phyloP scores from a whole-genome alignment of 64 coral and sea anemone genomes.

The Porites lutea region DNA sequence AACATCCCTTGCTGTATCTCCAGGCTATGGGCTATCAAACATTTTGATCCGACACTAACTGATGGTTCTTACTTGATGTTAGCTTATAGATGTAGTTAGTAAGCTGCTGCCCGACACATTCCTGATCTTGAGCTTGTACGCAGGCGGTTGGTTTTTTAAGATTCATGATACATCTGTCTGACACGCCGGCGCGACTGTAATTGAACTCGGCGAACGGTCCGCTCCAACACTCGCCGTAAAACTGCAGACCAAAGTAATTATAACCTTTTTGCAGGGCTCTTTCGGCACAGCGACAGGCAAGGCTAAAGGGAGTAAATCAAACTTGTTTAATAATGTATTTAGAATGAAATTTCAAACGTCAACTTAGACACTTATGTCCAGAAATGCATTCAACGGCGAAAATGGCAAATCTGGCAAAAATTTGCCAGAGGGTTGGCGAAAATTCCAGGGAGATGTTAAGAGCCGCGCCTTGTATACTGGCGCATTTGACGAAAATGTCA shows the following conservation, averaged over 20 bases:
- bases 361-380: too few species aligned
- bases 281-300: slow-evolving; percentile 72
- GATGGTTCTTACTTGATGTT: slow-evolving; percentile 40
- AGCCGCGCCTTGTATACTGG: too few species aligned
- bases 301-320: slow-evolving; percentile 12
- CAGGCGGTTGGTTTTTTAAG: slow-evolving; percentile 32
- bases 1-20: too few species aligned
- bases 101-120: slow-evolving; percentile 24
- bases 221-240: slow-evolving; percentile 86
- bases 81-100: slow-evolving; percentile 64
- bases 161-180: slow-evolving; percentile 48
- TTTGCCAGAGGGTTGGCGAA: too few species aligned
- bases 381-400: too few species aligned
- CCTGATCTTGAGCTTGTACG: background rate
- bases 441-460: too few species aligned
- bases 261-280: slow-evolving; percentile 61
- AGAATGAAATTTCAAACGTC: too few species aligned
- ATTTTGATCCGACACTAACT: too few species aligned
- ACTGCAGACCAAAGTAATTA: slow-evolving; percentile 68
- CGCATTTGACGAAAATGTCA: too few species aligned
- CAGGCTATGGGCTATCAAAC: too few species aligned
- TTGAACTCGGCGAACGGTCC: slow-evolving; percentile 34
- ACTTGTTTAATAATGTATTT: background rate
- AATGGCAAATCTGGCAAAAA: too few species aligned
- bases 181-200: slow-evolving; percentile 52